These are phyloP conservation scores for Eupithecia insigniata DNA, from an alignment of 2,888 invertebrate species.

Conservation along the genomic window DNA sequence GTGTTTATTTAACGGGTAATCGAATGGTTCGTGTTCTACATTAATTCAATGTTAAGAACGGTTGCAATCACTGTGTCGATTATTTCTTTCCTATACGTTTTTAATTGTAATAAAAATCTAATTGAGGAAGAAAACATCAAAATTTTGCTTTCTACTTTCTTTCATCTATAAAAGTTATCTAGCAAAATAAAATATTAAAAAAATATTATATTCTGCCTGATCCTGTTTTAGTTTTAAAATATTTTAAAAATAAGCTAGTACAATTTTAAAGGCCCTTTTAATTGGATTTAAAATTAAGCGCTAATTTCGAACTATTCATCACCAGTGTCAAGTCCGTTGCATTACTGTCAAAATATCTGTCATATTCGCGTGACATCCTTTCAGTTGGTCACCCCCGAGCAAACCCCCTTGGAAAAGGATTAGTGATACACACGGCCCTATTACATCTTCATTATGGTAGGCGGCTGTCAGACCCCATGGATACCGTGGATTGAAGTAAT, in stretches of 20 bases:
- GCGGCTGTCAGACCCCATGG: slow-evolving; percentile 70
- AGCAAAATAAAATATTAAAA: background rate
- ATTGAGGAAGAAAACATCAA: background rate
- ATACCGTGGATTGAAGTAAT: slow-evolving; percentile 56
- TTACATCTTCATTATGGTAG: slow-evolving; percentile 84
- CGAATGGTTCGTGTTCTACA: slow-evolving; percentile 1
- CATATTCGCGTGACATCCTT: slow-evolving; percentile 82
- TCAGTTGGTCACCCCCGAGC: slow-evolving; percentile 71
- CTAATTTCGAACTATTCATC: slow-evolving; percentile 60
- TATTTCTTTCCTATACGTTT: background rate
- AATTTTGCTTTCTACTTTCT: background rate
- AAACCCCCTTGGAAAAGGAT: slow-evolving; percentile 75
- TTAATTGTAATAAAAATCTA: background rate
- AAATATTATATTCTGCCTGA: background rate
- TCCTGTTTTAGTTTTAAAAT: background rate
- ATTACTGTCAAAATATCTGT: slow-evolving; percentile 84
- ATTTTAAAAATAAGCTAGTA: slow-evolving; percentile 2
- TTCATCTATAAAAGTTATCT: background rate
- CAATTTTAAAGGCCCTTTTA: slow-evolving; percentile 23
- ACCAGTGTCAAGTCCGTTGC: slow-evolving; percentile 69
- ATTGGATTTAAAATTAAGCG: slow-evolving; percentile 51
- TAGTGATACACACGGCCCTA: slow-evolving; percentile 74
- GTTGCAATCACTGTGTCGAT: background rate
- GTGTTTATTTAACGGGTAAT: slow-evolving; percentile 52
- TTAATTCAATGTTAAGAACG: slow-evolving; percentile 1